Conservation (phyloP, 2,888 invertebrate species). For the Mythimna albipuncta region DNA sequence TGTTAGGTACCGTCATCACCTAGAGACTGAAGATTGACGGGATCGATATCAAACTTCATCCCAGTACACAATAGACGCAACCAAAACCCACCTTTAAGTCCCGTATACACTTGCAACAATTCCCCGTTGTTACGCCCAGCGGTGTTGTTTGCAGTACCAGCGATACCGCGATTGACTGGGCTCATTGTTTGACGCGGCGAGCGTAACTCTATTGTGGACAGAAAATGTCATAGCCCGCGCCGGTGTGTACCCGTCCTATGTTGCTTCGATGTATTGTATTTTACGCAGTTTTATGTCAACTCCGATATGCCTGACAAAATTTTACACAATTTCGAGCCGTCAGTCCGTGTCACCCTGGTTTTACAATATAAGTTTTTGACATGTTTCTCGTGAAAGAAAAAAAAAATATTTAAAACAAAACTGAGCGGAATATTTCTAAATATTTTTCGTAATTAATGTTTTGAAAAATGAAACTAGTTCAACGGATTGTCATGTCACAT, state of each 20-base stretch:
- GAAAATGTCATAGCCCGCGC: slow-evolving; percentile 72
- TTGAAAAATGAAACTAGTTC: slow-evolving; percentile 48
- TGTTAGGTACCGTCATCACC: slow-evolving; percentile 45
- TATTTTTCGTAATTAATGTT: slow-evolving; percentile 45
- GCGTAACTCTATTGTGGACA: slow-evolving; percentile 74
- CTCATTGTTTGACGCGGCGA: slow-evolving; percentile 76
- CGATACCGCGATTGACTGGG: slow-evolving; percentile 81
- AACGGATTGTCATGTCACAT: slow-evolving; percentile 46
- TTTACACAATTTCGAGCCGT: slow-evolving; percentile 32
- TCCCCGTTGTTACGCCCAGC: slow-evolving; percentile 62
- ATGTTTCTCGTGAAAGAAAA: neutral
- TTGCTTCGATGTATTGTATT: slow-evolving; percentile 53
- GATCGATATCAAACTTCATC: slow-evolving; percentile 69
- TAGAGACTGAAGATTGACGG: slow-evolving; percentile 67
- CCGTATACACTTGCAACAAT: slow-evolving; percentile 70
- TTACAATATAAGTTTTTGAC: slow-evolving; percentile 30
- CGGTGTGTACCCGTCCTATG: slow-evolving; percentile 45
- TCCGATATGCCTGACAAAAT: slow-evolving; percentile 22
- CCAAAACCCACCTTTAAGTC: slow-evolving; percentile 69
- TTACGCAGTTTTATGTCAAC: slow-evolving; percentile 51
- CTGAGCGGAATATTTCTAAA: slow-evolving; percentile 1
- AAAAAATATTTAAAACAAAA: neutral
- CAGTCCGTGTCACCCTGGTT: slow-evolving; percentile 5
- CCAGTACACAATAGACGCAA: slow-evolving; percentile 64
- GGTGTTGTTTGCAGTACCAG: slow-evolving; percentile 74